Percentiles rank a stretch among this genome's conserved stretches.
phyloP scores from a whole-genome alignment of 2,113 vertebrate species.

The Chinchilla lanigera region DNA sequence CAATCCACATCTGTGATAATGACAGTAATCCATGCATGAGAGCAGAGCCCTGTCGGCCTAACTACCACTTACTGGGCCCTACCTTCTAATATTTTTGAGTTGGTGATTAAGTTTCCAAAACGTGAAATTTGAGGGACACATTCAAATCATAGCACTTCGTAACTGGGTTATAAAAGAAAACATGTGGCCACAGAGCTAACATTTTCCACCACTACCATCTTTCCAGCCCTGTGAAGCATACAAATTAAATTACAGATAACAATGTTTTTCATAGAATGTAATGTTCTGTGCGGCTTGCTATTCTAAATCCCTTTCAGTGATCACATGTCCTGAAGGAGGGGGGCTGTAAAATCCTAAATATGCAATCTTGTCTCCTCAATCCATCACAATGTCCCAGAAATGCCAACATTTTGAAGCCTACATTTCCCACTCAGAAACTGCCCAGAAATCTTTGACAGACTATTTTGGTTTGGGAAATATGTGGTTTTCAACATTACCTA shows the following conservation, averaged over 20 bases:
- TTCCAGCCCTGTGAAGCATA: not conserved
- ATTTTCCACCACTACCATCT: not conserved
- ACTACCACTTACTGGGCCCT: not conserved
- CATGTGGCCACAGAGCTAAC: not conserved
- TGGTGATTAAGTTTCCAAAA: not conserved
- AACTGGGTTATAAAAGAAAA: conserved; percentile 18
- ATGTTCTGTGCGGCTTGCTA: not conserved
- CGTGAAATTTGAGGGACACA: not conserved
- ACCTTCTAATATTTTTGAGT: not conserved
- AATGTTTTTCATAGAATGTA: conserved; percentile 44
- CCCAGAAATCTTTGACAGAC: not conserved
- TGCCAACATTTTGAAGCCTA: not conserved
- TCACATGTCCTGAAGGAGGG: not conserved
- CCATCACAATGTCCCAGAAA: conserved; percentile 53
- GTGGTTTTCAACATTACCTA: not conserved
- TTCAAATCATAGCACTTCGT: not conserved
- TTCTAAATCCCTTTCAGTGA: not conserved
- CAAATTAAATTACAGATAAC: conserved; percentile 21
- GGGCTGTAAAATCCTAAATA: not conserved
- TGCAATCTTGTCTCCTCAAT: not conserved
- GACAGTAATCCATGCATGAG: too few species aligned
- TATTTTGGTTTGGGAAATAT: conserved; percentile 3
- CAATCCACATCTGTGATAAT: too few species aligned
- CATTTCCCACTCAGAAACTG: not conserved
- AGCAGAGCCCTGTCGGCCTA: not conserved